Conservation (phyloP, 2,888 invertebrate species). For the Plagodis dolabraria region DNA sequence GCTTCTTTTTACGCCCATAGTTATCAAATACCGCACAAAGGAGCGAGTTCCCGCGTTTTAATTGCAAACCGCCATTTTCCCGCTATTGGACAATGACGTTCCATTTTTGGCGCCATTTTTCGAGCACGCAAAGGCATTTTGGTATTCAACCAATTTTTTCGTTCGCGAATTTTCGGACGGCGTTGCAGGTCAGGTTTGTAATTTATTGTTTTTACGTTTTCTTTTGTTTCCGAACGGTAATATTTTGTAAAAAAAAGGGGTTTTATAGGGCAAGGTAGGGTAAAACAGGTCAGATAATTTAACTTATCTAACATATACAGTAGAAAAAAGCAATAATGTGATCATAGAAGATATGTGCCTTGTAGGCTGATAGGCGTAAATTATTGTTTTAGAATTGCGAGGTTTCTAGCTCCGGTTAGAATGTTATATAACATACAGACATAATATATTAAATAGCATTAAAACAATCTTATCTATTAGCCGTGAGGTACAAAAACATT, state of each 20-base stretch:
- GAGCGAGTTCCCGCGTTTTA: constrained; percentile 22
- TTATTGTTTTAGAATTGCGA: too few relatives aligned
- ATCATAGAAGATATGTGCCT: too few relatives aligned
- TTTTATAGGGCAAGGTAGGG: neutral
- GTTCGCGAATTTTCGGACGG: constrained; percentile 7
- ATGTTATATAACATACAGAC: too few relatives aligned
- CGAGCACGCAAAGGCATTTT: constrained; percentile 24
- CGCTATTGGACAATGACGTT: constrained; percentile 8
- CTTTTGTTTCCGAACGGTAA: constrained; percentile 17
- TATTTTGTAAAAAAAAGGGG: neutral
- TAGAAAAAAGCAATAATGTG: too few relatives aligned
- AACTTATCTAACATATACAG: too few relatives aligned
- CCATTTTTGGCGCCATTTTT: constrained; percentile 13
- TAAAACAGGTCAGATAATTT: too few relatives aligned
- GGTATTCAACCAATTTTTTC: constrained; percentile 25
- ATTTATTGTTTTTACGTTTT: constrained; percentile 21
- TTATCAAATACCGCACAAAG: constrained; percentile 30
- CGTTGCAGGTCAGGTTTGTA: constrained; percentile 10
- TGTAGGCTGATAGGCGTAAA: too few relatives aligned
- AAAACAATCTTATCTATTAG: too few relatives aligned
- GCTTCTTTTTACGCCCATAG: constrained; percentile 4
- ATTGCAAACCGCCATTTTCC: constrained; percentile 32
- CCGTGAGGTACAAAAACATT: too few relatives aligned
- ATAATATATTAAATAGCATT: too few relatives aligned
- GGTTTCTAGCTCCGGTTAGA: too few relatives aligned